These are phyloP conservation scores for Protophormia terraenovae DNA, from an alignment of 2,888 invertebrate genomes.

Conservation along the genomic window DNA sequence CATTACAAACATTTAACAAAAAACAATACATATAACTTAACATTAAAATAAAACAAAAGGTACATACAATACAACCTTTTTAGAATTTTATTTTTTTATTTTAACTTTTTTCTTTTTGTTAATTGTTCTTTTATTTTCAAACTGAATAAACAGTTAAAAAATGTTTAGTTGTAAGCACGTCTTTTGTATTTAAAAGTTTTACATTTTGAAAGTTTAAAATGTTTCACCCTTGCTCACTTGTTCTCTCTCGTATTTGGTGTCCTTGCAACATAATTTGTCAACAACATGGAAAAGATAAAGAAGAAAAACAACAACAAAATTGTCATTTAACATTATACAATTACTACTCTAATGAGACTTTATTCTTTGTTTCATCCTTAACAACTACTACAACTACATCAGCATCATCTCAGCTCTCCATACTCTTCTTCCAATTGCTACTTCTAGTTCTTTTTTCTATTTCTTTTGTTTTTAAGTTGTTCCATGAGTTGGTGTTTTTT, in stretches of 20 bases:
- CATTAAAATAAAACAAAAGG: background rate
- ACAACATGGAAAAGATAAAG: conserved; percentile 39
- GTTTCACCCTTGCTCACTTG: background rate
- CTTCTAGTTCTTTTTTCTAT: background rate
- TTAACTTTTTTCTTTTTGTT: background rate
- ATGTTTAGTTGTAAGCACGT: conserved; percentile 36
- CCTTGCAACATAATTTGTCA: conserved; percentile 54
- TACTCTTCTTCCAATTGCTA: background rate
- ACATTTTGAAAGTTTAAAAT: conserved; percentile 24
- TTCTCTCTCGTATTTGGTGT: background rate
- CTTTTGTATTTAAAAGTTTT: conserved; percentile 49
- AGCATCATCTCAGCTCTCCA: background rate
- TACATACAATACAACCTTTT: background rate
- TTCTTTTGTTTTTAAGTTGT: background rate
- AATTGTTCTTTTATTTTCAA: background rate
- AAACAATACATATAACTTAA: background rate
- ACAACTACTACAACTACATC: background rate
- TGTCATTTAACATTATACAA: conserved; percentile 51
- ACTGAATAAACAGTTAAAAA: background rate
- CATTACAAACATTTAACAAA: conserved; percentile 40
- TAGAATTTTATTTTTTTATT: background rate
- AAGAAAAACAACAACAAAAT: no score
- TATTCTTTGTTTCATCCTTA: conserved; percentile 22
- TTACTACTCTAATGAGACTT: conserved; percentile 61
- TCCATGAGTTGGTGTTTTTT: conserved; percentile 23